These are phyloP conservation scores for Periplaneta americana DNA, from an alignment of 1,140 invertebrate species.

Conservation along the genomic window DNA sequence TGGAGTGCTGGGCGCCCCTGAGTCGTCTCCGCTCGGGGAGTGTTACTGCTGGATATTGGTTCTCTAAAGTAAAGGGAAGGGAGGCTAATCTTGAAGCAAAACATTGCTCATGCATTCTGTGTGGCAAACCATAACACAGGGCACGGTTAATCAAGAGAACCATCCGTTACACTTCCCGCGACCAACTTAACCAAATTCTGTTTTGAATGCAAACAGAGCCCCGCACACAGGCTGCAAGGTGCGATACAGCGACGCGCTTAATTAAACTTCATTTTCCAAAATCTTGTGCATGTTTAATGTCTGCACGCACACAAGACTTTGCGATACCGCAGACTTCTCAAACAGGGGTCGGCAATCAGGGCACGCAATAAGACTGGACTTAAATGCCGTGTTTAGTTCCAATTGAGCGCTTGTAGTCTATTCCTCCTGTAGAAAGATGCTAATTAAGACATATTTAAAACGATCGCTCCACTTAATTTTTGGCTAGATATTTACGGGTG, in stretches of 20 bases:
- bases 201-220: conserved; percentile 8
- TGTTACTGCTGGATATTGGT: not conserved
- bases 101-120: not conserved
- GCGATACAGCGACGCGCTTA: not conserved
- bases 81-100: not conserved
- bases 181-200: conserved; percentile 12
- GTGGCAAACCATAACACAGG: conserved; percentile 7
- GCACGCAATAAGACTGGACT: no score
- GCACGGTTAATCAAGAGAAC: conserved; percentile 3
- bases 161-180: conserved; percentile 2
- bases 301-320: no score
- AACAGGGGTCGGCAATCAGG: no score
- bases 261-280: not conserved
- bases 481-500: no score
- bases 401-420: no score
- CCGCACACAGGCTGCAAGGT: not conserved
- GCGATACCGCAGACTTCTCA: no score
- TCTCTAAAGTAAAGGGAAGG: not conserved
- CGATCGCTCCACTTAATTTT: no score
- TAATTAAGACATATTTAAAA: no score
- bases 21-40: not conserved
- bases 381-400: no score
- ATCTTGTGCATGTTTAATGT: not conserved
- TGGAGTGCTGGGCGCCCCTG: not conserved
- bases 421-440: no score